phyloP scores from a whole-genome alignment of 2,113 vertebrate species.

The Aleadryas rufinucha region DNA sequence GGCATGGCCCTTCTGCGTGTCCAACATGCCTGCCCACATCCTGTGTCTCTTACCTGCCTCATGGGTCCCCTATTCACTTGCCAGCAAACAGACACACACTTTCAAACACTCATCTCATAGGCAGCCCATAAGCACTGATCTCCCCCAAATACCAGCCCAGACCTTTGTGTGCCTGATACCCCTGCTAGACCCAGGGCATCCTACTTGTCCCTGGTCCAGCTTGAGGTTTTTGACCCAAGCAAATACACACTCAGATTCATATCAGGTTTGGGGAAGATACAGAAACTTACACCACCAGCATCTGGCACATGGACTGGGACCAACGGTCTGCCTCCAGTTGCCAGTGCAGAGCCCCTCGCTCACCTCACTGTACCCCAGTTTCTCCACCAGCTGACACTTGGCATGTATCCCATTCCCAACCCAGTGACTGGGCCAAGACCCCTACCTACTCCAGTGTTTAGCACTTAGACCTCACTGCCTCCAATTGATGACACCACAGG shows the following conservation, averaged over 20 bases:
- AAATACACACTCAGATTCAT: rapidly evolving
- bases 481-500: rapidly evolving
- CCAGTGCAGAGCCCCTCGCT: neutral
- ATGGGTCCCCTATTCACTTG: neutral
- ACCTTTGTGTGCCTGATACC: neutral
- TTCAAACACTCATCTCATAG: neutral
- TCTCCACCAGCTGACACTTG: neutral
- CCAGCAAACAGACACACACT: neutral
- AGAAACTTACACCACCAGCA: rapidly evolving
- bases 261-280: neutral
- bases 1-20: neutral
- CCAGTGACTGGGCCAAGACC: neutral
- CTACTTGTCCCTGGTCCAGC: neutral
- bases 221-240: neutral
- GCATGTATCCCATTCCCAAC: neutral
- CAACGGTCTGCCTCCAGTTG: rapidly evolving
- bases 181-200: neutral
- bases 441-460: neutral
- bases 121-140: too few relatives aligned
- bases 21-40: neutral
- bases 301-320: rapidly evolving
- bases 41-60: neutral
- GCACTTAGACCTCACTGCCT: rapidly evolving
- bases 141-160: neutral
- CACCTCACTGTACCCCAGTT: neutral